Evolutionary conservation across 2,888 invertebrate genomes (phyloP), one percentile per base, ranked within the genome.

Genomic region (Hesperia comma): DNA sequence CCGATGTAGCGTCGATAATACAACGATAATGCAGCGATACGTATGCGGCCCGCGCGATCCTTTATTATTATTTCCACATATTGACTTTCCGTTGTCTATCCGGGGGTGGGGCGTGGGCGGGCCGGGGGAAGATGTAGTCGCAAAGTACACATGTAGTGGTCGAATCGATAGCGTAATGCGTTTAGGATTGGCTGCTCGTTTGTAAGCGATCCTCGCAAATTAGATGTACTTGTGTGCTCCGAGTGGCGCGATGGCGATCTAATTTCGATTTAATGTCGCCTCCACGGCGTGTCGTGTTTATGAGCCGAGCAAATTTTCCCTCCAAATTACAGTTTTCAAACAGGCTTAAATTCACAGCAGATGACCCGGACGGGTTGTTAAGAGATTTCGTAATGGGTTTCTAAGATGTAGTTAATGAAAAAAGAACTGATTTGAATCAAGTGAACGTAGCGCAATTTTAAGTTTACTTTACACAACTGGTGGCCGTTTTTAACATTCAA

Each of bases 21-120:
- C 74, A 74, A 77, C 84, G 83, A 86, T 90, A 90, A 90, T 87
- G 76, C 72, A 70, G 67, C 84, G 77, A 85, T 92, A 83, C 84
- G 85, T 92, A 92, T 92, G 88, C 88, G 82, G 81, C 73, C 68
- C 77, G 84, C 86, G 84, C 80, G 75, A 79, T 78, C 84, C 87
- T 89, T 89, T 92, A 90, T 90, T 89, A 90, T 92, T 89, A 90
- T 91, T 87, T 87, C 90, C 90, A 86, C 92, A 91, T 92, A 92
- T 90, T 88, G 90, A 90, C 87, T 88, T 85, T 83, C 83, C 87
- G 83, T 83, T 86, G 88, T 86, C 87, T 87, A 82, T 85, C 74
- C 75, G 77, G 70, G 64, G 67, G 60, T 63, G 46, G 61, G 61
- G 63, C 62, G 57, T 41, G 63, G 64, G 61, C 71, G 58, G 70